Evolutionary conservation across 2,113 vertebrate genomes (phyloP).

Genomic region (Alaudala cheleensis): DNA sequence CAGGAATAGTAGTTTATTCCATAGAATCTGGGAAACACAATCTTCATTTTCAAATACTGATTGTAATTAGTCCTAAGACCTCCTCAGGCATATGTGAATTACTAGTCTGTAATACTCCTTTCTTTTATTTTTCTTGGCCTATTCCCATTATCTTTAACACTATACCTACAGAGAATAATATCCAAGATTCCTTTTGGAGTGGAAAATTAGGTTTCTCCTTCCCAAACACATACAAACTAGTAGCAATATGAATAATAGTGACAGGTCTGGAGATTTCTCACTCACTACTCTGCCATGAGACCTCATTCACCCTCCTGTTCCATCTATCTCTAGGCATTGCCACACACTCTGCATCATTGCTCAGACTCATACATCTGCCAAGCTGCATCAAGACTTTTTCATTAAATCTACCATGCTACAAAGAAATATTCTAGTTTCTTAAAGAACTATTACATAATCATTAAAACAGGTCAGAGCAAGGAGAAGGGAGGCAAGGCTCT

Average conservation of each 20-base stretch:
- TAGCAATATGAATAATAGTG: background rate
- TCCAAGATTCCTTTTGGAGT: background rate
- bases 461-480: background rate
- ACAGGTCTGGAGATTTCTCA: background rate
- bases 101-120: background rate
- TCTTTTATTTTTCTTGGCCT: background rate
- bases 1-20: background rate
- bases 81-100: background rate
- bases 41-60: background rate
- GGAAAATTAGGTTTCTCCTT: background rate
- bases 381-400: background rate
- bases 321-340: background rate
- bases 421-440: background rate
- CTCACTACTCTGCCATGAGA: background rate
- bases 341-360: background rate
- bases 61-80: background rate
- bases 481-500: background rate
- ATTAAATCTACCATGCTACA: background rate
- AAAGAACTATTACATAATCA: background rate
- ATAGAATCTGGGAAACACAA: background rate
- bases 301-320: background rate
- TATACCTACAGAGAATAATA: background rate
- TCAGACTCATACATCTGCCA: background rate
- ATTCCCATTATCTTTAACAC: background rate
- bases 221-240: background rate